phyloP scores from a whole-genome alignment of 2,888 invertebrate species.

The Platycheirus albimanus region DNA sequence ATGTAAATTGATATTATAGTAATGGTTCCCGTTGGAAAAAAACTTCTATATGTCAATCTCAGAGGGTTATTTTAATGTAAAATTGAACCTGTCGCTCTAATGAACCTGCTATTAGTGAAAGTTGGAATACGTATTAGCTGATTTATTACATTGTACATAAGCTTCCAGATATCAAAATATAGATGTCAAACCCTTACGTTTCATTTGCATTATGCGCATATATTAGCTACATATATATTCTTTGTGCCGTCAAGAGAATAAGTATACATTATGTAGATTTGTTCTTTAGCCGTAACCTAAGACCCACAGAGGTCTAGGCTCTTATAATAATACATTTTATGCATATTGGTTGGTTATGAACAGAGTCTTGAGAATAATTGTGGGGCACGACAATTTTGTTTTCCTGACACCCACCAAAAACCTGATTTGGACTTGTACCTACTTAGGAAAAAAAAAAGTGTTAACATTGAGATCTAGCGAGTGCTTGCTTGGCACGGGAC shows the following conservation, averaged over 20 bases:
- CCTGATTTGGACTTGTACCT: slow-evolving; percentile 43
- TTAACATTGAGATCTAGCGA: slow-evolving; percentile 32
- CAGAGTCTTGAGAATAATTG: too few species aligned
- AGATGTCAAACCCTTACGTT: slow-evolving; percentile 21
- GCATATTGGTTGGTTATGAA: slow-evolving; percentile 4
- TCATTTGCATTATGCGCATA: slow-evolving; percentile 38
- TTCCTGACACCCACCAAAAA: slow-evolving; percentile 60
- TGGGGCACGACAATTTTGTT: slow-evolving; percentile 14
- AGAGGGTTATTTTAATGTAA: neutral
- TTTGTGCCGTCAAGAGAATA: neutral
- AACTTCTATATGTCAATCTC: too few species aligned
- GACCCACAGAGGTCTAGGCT: slow-evolving; percentile 28
- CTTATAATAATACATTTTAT: slow-evolving; percentile 26
- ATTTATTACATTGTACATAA: slow-evolving; percentile 38
- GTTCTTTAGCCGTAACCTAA: slow-evolving; percentile 23
- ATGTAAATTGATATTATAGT: too few species aligned
- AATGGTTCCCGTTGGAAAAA: too few species aligned
- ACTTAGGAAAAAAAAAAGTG: slow-evolving; percentile 36
- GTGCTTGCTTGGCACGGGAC: slow-evolving; percentile 34
- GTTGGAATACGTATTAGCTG: slow-evolving; percentile 32
- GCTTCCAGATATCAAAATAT: slow-evolving; percentile 9
- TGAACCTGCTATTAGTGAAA: slow-evolving; percentile 24
- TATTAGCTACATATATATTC: slow-evolving; percentile 30
- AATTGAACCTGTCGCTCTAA: slow-evolving; percentile 8
- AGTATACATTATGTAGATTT: neutral